Conservation (phyloP, 2,113 vertebrate species). For the Phaethon lepturus region DNA sequence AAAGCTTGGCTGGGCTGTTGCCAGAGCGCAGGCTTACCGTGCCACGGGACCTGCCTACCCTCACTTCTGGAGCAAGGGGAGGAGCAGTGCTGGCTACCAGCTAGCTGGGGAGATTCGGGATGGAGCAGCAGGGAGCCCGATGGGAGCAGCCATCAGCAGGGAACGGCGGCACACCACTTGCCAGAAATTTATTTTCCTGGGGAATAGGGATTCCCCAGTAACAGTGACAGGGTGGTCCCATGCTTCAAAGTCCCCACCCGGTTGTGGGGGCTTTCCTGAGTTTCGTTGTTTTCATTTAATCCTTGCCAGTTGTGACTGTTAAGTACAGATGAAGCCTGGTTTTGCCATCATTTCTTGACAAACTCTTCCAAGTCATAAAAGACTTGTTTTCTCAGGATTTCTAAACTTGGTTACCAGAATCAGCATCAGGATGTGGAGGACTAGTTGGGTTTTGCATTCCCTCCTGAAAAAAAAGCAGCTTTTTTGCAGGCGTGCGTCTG, state of each 20-base stretch:
- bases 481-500: neutral
- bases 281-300: neutral
- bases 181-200: neutral
- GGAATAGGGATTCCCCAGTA: neutral
- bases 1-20: neutral
- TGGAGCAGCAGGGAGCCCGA: neutral
- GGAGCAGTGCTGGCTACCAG: neutral
- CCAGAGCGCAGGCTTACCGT: fast-evolving
- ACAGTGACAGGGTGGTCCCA: neutral
- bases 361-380: neutral
- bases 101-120: neutral
- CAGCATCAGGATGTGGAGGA: neutral
- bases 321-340: neutral
- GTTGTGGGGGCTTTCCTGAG: neutral
- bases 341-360: neutral
- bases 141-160: neutral
- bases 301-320: neutral
- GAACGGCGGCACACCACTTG: fast-evolving
- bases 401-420: neutral
- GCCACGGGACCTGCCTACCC: neutral
- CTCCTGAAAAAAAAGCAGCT: neutral
- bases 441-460: neutral
- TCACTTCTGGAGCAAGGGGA: neutral
- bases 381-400: neutral
- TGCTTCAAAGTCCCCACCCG: neutral